Evolutionary conservation across 2,113 vertebrate species (phyloP).

Genomic region (Uria aalge): DNA sequence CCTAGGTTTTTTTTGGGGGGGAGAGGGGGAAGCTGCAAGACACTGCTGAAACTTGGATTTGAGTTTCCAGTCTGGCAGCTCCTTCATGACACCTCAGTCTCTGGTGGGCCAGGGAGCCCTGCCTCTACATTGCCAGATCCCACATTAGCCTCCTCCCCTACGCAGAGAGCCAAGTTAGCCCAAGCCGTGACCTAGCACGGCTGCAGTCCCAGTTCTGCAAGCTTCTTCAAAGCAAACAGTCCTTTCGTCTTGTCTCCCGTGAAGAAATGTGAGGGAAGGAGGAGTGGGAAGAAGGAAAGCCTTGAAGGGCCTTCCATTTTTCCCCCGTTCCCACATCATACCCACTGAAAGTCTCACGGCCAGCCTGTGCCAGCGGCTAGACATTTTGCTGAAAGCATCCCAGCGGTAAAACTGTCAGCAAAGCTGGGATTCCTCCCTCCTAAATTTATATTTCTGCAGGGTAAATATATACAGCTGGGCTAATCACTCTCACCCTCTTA

Average conservation of each 20-base stretch:
- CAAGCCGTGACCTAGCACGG: neutral
- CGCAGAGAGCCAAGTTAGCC: neutral
- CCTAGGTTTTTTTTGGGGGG: neutral
- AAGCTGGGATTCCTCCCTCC: constrained; percentile 33
- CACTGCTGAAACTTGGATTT: neutral
- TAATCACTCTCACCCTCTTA: constrained; percentile 20
- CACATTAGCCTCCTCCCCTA: neutral
- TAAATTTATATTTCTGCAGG: constrained; percentile 31
- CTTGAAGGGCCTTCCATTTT: neutral
- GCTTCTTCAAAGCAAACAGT: neutral
- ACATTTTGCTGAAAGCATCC: neutral
- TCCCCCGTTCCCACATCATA: rapidly evolving
- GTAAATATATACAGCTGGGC: constrained; percentile 51
- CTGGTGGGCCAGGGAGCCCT: neutral
- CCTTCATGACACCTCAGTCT: neutral
- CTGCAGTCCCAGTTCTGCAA: neutral
- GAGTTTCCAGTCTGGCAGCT: neutral
- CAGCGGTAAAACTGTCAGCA: neutral
- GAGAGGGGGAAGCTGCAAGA: neutral
- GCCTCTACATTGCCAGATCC: neutral
- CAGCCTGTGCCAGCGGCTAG: neutral
- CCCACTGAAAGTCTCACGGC: neutral
- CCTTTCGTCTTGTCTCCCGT: neutral
- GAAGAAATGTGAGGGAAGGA: neutral
- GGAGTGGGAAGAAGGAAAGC: neutral